Conservation (phyloP, 1,140 invertebrate species). For the Pararge aegeria region DNA sequence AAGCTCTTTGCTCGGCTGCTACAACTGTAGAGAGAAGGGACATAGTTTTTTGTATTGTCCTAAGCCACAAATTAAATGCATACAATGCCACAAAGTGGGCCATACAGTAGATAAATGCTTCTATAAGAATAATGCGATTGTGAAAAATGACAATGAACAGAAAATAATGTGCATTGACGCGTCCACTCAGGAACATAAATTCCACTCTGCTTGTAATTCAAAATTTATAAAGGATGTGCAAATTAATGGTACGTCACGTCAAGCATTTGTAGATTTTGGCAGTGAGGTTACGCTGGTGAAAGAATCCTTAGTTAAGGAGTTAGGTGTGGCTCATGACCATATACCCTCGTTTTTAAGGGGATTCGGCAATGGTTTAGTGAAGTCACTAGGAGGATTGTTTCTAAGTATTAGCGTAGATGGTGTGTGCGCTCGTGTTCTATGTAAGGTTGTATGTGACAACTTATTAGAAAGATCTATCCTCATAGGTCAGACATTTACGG, state of each 20-base stretch:
- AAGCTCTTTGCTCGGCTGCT: constrained; percentile 6
- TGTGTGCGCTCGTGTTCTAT: constrained; percentile 15
- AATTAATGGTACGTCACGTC: constrained; percentile 5
- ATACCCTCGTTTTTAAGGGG: constrained; percentile 13
- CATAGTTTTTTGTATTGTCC: constrained; percentile 15
- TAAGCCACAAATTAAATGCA: constrained; percentile 21
- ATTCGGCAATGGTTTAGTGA: constrained; percentile 22
- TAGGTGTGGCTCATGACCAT: constrained; percentile 8
- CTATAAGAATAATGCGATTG: neutral
- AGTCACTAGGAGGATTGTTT: constrained; percentile 14
- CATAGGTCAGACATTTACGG: constrained; percentile 30
- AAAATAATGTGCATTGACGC: constrained; percentile 4
- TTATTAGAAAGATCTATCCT: constrained; percentile 23
- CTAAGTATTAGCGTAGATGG: constrained; percentile 27
- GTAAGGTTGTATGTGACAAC: constrained; percentile 26
- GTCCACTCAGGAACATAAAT: neutral
- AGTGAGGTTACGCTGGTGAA: constrained; percentile 15
- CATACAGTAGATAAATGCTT: constrained; percentile 13
- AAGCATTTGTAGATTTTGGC: constrained; percentile 19
- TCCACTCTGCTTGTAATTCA: neutral
- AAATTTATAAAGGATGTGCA: constrained; percentile 7
- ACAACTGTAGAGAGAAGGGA: constrained; percentile 24
- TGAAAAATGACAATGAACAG: neutral
- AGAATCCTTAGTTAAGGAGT: constrained; percentile 7
- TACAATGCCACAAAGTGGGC: constrained; percentile 14